Evolutionary conservation across 23 tunicate species (phyloP).

Genomic region (Oikopleura vanhoeffeni): DNA sequence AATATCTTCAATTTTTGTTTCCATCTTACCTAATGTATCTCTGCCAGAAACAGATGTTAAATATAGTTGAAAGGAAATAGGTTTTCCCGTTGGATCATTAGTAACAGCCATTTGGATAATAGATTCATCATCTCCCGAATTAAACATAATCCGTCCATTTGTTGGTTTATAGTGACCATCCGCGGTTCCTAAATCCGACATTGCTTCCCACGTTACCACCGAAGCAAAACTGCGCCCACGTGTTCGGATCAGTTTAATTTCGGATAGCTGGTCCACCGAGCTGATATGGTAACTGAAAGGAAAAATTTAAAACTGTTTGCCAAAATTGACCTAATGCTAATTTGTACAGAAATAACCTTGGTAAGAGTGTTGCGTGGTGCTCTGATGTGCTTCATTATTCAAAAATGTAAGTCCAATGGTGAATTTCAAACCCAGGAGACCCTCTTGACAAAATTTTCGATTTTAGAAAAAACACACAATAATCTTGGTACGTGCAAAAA

Average conservation of each 20-base stretch:
- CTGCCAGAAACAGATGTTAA: constrained; percentile 1
- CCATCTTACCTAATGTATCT: constrained; percentile 13
- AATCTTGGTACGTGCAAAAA: no score
- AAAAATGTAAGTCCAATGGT: no score
- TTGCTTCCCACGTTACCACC: neutral
- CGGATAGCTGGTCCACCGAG: neutral
- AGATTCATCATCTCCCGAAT: neutral
- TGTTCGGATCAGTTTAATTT: neutral
- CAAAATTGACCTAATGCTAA: no score
- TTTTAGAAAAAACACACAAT: no score
- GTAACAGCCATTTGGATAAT: constrained; percentile 12
- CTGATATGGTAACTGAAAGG: neutral
- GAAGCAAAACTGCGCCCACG: neutral
- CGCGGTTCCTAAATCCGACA: neutral
- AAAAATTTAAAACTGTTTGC: no score
- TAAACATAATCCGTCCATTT: neutral
- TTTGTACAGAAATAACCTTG: no score
- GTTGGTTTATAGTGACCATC: neutral
- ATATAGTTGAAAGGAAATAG: neutral
- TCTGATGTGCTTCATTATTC: no score
- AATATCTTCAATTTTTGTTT: no score
- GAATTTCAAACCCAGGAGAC: no score
- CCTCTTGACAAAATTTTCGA: no score
- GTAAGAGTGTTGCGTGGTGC: no score
- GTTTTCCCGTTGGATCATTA: constrained; percentile 18